Percentiles rank a stretch among this genome's conserved stretches.
Conservation (phyloP, 2,797 vertebrate genomes). For the Sciurus vulgaris region DNA sequence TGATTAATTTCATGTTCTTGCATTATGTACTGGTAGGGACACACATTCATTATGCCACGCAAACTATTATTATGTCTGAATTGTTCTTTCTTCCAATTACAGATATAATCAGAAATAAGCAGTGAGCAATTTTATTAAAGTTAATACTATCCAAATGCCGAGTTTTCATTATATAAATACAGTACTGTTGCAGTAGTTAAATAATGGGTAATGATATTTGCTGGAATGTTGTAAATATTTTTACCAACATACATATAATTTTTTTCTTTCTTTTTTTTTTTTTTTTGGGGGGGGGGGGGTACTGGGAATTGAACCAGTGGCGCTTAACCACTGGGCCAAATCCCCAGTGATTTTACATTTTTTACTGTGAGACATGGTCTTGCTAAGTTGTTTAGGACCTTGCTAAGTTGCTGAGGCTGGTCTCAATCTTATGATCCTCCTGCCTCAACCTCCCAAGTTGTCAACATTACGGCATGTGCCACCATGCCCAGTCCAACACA, state of each 20-base stretch:
- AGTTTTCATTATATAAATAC: conserved; percentile 74
- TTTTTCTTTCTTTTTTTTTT: no score
- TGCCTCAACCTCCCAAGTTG: no score
- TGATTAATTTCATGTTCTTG: conserved; percentile 84
- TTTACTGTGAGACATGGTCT: no score
- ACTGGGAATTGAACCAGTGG: no score
- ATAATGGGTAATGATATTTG: conserved; percentile 65
- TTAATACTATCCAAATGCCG: conserved; percentile 79
- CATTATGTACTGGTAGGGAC: conserved; percentile 78
- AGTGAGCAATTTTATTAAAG: conserved; percentile 83
- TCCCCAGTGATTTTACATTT: no score
- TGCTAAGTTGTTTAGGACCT: no score
- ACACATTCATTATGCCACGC: conserved; percentile 80
- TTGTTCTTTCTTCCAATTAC: conserved; percentile 77
- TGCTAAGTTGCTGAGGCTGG: no score
- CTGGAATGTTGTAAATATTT: conserved; percentile 73
- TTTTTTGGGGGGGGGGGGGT: no score
- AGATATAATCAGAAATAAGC: conserved; percentile 79
- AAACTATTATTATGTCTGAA: conserved; percentile 77
- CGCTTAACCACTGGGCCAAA: no score
- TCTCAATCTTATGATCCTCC: no score
- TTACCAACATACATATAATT: background rate
- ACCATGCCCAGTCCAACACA: background rate
- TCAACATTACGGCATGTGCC: no score
- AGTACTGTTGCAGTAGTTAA: background rate